phyloP scores from a whole-genome alignment of 2,113 vertebrate genomes.

The Anhinga anhinga region DNA sequence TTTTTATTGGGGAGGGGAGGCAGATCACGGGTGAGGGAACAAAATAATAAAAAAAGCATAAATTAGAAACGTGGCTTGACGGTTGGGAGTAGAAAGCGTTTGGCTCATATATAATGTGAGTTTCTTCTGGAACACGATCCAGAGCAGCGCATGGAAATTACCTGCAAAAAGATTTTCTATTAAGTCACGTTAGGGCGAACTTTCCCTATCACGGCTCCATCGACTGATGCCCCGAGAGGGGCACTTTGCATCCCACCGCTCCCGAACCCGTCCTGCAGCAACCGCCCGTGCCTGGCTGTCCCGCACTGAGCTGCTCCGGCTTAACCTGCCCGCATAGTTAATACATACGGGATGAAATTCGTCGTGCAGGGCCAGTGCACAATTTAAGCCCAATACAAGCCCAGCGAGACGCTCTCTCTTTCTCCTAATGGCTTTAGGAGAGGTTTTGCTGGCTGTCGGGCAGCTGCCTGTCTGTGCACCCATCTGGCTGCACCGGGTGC shows the following conservation, averaged over 20 bases:
- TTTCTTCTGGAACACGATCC: not conserved
- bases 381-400: not conserved
- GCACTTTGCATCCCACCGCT: not conserved
- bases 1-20: not conserved
- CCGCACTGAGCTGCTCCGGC: fast-evolving
- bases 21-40: not conserved
- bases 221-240: not conserved
- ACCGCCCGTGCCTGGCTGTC: not conserved
- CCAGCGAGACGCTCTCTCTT: fast-evolving
- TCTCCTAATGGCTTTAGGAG: not conserved
- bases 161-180: not conserved
- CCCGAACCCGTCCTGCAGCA: not conserved
- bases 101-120: not conserved
- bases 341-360: not conserved
- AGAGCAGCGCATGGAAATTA: not conserved
- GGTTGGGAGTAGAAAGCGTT: not conserved
- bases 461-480: not conserved
- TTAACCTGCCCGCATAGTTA: not conserved
- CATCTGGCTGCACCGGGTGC: not conserved
- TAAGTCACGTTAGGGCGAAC: not conserved
- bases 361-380: not conserved
- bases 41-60: slow-evolving; percentile 23
- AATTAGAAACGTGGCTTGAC: not conserved
- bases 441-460: not conserved
- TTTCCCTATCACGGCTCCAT: not conserved